phyloP scores from a whole-genome alignment of 1,140 invertebrate genomes.

The Apis cerana region DNA sequence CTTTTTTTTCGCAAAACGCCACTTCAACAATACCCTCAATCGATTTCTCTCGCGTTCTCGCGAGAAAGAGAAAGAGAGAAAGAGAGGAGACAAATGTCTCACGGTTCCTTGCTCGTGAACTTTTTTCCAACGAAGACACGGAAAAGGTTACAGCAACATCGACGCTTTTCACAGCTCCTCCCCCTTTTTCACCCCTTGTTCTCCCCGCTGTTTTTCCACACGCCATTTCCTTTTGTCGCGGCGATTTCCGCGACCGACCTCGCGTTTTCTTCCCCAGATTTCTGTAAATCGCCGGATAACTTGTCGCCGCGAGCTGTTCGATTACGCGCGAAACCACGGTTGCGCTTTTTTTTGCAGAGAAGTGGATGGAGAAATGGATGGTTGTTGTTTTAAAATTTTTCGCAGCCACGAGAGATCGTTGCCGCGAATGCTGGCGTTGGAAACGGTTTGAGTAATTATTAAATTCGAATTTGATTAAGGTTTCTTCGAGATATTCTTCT shows the following conservation, averaged over 20 bases:
- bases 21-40: constrained; percentile 48
- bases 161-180: constrained; percentile 16
- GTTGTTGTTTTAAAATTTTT: neutral
- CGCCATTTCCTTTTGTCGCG: constrained; percentile 23
- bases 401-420: neutral
- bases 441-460: neutral
- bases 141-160: constrained; percentile 52
- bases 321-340: neutral
- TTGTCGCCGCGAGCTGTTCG: neutral
- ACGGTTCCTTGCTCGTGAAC: constrained; percentile 52
- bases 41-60: constrained; percentile 51
- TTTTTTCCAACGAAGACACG: constrained; percentile 52
- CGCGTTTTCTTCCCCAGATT: constrained; percentile 20
- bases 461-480: no score
- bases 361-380: neutral
- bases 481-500: no score
- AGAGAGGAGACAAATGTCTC: constrained; percentile 58
- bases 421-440: no score
- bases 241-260: constrained; percentile 5
- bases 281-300: constrained; percentile 33
- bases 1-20: constrained; percentile 11
- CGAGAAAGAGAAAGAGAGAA: constrained; percentile 48
- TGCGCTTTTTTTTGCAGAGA: neutral
- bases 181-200: neutral
- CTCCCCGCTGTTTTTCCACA: neutral